Evolutionary conservation across 2,797 vertebrate genomes (phyloP), one percentile per base, ranked within the genome.

Genomic region (Catharus ustulatus): DNA sequence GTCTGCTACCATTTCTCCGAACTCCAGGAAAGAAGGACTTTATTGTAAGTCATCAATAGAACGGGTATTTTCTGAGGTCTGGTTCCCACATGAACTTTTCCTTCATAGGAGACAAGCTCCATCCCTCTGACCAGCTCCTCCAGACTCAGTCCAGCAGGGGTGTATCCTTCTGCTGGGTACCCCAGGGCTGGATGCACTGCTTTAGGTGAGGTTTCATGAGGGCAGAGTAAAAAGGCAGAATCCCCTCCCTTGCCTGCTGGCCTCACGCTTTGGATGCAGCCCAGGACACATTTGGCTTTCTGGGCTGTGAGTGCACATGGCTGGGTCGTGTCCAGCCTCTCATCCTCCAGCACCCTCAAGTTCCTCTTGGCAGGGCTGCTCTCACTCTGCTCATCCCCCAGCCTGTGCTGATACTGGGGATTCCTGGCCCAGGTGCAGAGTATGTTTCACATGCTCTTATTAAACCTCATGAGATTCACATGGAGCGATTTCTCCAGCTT

Each of bases 101-200:
- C 15, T n/a, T 58, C 51, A 20, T 0, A 30, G 20, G 8, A 38
- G 29, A 63, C n/a, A 21, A 29, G 7, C 17, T 71, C 21, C 58
- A 46, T 58, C 45, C 15, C 45, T 40, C 51, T 32, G 45, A 52
- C 19, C 38, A 64, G 6, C 29, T 51, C 23, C 63, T 57, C 63
- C 2, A 3, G 30, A 21, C 32, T 32, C 0, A 0, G 9, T n/a
- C 19, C 22, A 36, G 23, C 62, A 75, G 22, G 22, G 10, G 0
- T 15, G 3, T 27, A 26, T 48, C 26, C 26, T 52, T 18, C 32
- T 43, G 20, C 29, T 30, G 43, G 20, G 17, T 14, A 30, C 6
- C 27, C 49, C 22, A 18, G 27, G 21, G 22, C 15, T 43, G 55
- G 30, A 49, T 12, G 13, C 22, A 24, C 3, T 21, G 2, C 14